These are phyloP conservation scores for Prionailurus viverrinus DNA, from an alignment of 2,113 vertebrate species.

Conservation along the genomic window DNA sequence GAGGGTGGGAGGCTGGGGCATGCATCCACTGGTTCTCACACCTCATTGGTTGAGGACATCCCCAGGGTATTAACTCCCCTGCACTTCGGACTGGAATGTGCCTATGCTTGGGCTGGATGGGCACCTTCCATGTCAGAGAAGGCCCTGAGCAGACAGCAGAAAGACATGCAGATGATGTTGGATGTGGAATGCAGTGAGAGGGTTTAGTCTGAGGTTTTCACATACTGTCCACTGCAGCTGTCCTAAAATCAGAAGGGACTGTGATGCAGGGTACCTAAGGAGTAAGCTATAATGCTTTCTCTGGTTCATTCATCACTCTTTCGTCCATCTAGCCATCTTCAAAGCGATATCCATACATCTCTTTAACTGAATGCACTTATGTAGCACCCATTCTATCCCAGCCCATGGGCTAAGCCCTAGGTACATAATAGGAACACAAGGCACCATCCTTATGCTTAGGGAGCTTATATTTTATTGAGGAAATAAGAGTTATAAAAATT, in stretches of 20 bases:
- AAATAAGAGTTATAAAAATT: constrained; percentile 33
- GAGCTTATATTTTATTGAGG: background rate
- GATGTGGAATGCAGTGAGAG: background rate
- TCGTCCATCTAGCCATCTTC: background rate
- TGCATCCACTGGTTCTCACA: background rate
- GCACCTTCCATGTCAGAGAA: background rate
- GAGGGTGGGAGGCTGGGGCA: background rate
- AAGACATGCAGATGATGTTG: background rate
- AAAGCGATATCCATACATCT: background rate
- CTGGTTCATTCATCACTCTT: background rate
- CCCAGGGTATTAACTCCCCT: background rate
- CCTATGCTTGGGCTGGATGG: background rate
- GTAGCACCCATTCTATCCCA: background rate
- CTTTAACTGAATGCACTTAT: background rate
- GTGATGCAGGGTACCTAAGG: background rate
- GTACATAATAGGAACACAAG: background rate
- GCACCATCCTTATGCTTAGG: background rate
- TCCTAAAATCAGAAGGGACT: background rate
- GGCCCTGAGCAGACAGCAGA: background rate
- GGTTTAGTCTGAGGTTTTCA: background rate
- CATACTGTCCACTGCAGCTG: background rate
- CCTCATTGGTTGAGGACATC: background rate
- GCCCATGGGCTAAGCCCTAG: background rate
- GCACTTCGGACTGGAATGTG: background rate
- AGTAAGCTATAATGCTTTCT: background rate